These are phyloP conservation scores for Platysteira castanea DNA, from an alignment of 2,113 vertebrate species.

Conservation along the genomic window DNA sequence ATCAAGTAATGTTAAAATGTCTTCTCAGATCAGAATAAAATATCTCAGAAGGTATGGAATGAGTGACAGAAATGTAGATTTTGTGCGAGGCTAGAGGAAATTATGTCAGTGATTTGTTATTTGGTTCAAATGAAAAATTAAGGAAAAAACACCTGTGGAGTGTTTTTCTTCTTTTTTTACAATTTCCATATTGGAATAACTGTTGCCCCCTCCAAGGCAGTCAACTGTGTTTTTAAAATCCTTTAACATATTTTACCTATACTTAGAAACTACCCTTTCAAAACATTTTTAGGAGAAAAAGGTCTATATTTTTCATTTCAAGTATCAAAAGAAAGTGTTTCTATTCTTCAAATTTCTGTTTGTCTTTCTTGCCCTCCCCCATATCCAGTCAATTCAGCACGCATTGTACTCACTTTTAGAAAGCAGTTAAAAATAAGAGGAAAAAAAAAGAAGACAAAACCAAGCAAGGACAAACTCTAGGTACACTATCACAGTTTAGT, in stretches of 20 bases:
- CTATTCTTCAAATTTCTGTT: background rate
- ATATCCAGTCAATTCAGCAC: background rate
- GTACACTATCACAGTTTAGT: background rate
- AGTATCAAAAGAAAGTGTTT: background rate
- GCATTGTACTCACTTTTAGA: background rate
- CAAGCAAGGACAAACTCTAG: background rate
- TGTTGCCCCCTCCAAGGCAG: rapidly evolving
- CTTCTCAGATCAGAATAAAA: background rate
- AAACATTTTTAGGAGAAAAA: background rate
- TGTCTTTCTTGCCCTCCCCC: background rate
- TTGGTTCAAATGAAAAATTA: background rate
- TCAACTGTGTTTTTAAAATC: background rate
- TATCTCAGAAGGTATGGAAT: background rate
- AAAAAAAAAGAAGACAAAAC: background rate
- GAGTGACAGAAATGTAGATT: background rate
- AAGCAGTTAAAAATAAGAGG: background rate
- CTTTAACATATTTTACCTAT: background rate
- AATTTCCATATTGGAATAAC: background rate
- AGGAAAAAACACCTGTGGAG: background rate
- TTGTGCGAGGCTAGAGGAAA: background rate
- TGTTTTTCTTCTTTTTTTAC: background rate
- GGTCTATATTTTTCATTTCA: background rate
- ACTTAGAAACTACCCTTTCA: background rate
- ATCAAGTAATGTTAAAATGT: background rate
- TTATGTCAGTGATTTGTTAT: background rate